phyloP scores from a whole-genome alignment of 2,888 invertebrate species.

The Dromius quadrimaculatus region DNA sequence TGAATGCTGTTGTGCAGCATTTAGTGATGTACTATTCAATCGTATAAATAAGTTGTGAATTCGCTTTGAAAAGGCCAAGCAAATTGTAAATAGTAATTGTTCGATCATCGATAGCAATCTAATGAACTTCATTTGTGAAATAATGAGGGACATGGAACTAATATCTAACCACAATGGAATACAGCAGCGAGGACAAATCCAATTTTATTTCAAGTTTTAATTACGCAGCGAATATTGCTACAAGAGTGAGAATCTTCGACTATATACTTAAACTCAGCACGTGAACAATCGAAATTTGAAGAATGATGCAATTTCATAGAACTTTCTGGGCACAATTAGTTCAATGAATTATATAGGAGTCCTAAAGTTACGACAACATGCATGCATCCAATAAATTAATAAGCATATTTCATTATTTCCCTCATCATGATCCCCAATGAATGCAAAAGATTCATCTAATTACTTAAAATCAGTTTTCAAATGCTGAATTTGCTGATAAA shows the following conservation, averaged over 20 bases:
- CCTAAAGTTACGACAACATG: no score
- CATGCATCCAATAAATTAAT: no score
- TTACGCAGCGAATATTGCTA: constrained; percentile 3
- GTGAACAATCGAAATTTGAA: no score
- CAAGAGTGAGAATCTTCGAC: constrained; percentile 45
- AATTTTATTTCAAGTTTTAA: constrained; percentile 45
- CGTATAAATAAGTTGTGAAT: constrained; percentile 5
- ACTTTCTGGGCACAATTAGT: no score
- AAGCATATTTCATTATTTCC: no score
- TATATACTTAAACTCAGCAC: no score
- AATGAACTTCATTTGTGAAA: constrained; percentile 28
- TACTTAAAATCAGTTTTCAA: no score
- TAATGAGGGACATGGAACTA: constrained; percentile 38
- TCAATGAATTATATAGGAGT: no score
- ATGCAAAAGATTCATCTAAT: no score
- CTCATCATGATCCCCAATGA: no score
- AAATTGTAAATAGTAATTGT: constrained; percentile 31
- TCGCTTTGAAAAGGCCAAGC: constrained; percentile 8
- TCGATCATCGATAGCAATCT: background rate
- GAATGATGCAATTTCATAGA: no score
- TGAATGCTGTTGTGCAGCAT: background rate
- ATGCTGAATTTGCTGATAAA: no score
- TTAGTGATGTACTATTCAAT: background rate
- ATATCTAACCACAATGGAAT: constrained; percentile 21
- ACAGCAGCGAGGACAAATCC: constrained; percentile 19